These are phyloP conservation scores for Echinarachnius parma DNA, from an alignment of 53 echinoderm and acorn worm species.

Conservation along the genomic window DNA sequence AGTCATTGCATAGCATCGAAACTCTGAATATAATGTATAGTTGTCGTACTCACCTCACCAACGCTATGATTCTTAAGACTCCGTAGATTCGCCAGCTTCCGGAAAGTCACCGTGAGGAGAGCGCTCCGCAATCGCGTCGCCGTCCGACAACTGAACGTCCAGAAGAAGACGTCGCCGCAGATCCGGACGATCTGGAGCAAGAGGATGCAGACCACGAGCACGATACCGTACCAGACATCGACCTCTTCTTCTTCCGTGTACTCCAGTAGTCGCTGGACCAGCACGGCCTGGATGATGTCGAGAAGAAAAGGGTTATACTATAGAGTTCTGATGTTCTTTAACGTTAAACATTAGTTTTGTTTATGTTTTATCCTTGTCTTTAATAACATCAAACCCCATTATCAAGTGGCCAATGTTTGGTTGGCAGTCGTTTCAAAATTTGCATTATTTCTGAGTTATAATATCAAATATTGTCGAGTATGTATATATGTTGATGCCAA, in stretches of 20 bases:
- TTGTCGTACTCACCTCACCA: conserved; percentile 65
- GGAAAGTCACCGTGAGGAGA: conserved; percentile 64
- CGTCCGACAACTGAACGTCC: conserved; percentile 70
- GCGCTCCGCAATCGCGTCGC: conserved; percentile 71
- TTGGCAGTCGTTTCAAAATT: too few species aligned
- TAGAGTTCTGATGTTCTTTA: too few species aligned
- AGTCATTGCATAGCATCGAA: too few species aligned
- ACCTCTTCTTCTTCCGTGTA: conserved; percentile 61
- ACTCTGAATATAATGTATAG: too few species aligned
- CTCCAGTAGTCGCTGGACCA: conserved; percentile 62
- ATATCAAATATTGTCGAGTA: too few species aligned
- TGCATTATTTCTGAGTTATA: too few species aligned
- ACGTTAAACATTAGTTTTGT: too few species aligned
- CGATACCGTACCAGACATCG: conserved; percentile 61
- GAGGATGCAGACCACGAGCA: conserved; percentile 59
- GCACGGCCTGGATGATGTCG: conserved; percentile 49
- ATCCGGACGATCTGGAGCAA: conserved; percentile 61
- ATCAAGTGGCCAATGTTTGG: too few species aligned
- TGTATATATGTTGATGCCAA: too few species aligned
- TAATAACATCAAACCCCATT: too few species aligned
- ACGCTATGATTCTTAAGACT: conserved; percentile 84
- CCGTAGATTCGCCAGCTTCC: conserved; percentile 69
- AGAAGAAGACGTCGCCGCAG: conserved; percentile 63
- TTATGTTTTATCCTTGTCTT: too few species aligned
- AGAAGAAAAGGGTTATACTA: too few species aligned